phyloP scores from a whole-genome alignment of 2,113 vertebrate species.

The Prinia subflava region DNA sequence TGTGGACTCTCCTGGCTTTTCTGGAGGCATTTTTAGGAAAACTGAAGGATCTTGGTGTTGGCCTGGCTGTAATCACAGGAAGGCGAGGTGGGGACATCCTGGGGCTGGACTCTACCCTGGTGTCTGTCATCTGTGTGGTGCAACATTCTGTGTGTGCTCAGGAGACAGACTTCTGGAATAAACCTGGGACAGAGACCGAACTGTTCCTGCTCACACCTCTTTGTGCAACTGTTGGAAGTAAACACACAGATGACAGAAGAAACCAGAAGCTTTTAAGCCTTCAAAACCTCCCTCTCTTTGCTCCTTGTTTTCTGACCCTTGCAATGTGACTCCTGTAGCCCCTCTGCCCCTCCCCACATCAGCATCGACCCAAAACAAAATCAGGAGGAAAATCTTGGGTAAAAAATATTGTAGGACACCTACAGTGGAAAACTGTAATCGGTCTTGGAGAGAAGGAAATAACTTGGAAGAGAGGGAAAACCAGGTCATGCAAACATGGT shows the following conservation, averaged over 20 bases:
- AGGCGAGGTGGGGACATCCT: fast-evolving
- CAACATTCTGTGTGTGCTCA: fast-evolving
- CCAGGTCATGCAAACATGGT: neutral
- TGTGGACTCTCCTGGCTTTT: neutral
- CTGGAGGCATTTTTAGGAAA: neutral
- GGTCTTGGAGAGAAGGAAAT: neutral
- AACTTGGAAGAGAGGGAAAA: neutral
- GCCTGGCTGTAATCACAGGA: neutral
- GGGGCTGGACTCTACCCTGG: neutral
- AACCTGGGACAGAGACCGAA: neutral
- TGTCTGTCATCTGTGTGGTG: too few relatives aligned
- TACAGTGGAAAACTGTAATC: neutral
- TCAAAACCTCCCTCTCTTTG: neutral
- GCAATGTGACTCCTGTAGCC: neutral
- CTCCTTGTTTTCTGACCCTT: neutral
- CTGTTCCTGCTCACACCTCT: neutral
- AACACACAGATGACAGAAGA: neutral
- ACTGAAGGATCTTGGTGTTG: neutral
- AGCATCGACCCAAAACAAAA: neutral
- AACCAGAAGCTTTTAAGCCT: neutral
- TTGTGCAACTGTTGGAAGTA: neutral
- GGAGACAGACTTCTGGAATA: neutral
- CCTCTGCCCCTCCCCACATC: fast-evolving
- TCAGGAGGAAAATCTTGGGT: neutral
- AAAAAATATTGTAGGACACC: fast-evolving